Percentiles rank a stretch among this genome's conserved stretches.
phyloP scores from a whole-genome alignment of 1,140 invertebrate species.

The Tachypleus tridentatus region DNA sequence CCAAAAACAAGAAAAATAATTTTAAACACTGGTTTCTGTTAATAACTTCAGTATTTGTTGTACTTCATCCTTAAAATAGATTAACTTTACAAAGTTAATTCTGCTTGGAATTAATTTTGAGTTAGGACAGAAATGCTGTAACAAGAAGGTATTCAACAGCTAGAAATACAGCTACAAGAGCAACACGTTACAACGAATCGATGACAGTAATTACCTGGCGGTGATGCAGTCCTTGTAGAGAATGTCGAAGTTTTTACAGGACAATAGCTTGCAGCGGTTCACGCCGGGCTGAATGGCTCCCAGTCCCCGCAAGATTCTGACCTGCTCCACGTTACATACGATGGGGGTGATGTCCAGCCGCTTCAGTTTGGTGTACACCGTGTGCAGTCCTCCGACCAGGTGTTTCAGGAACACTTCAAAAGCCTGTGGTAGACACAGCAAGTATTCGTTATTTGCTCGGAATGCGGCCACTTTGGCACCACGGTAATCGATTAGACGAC shows the following conservation, averaged over 20 bases:
- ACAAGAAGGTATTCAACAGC: no score
- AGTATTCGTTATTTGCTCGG: conserved; percentile 90
- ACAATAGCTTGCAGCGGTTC: conserved; percentile 95
- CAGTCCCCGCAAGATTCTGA: conserved; percentile 87
- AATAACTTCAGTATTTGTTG: no score
- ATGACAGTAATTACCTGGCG: conserved; percentile 64
- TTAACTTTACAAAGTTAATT: no score
- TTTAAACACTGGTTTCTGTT: no score
- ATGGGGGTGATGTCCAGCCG: conserved; percentile 94
- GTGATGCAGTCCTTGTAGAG: conserved; percentile 99
- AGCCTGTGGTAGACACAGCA: conserved; percentile 95
- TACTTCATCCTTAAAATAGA: no score
- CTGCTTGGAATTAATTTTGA: no score
- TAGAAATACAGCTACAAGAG: no score
- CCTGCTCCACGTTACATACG: conserved; percentile 99
- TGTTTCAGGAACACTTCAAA: conserved; percentile 99
- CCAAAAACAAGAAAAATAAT: no score
- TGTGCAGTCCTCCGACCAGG: conserved; percentile 93
- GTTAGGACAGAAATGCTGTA: no score
- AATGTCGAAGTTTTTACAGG: conserved; percentile 96
- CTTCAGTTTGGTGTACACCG: conserved; percentile 97
- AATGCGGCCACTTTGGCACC: conserved; percentile 96
- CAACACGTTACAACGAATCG: no score
- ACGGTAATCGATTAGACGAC: conserved; percentile 90
- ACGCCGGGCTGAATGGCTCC: conserved; percentile 98